These are phyloP conservation scores for Typhlichthys subterraneus DNA, from an alignment of 2,797 vertebrate species.

Conservation along the genomic window DNA sequence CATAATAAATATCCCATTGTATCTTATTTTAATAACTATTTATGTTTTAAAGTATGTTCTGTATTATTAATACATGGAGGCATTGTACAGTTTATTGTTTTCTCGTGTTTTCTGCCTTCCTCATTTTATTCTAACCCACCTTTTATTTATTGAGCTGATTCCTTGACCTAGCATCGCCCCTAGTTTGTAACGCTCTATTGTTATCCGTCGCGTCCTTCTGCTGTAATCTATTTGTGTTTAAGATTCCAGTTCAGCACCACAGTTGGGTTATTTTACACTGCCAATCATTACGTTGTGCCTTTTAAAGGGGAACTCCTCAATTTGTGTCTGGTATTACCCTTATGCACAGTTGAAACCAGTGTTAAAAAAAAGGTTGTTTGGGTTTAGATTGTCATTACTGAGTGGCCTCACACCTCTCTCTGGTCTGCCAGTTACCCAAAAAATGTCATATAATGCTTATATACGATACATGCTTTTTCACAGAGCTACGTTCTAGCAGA, in stretches of 20 bases:
- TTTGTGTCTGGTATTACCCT: no score
- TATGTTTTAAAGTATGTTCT: neutral
- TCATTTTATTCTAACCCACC: neutral
- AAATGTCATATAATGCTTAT: no score
- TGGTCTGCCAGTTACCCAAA: no score
- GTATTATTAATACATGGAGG: neutral
- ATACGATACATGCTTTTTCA: no score
- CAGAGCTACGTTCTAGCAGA: no score
- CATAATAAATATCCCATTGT: no score
- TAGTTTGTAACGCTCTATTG: neutral
- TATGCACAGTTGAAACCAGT: no score
- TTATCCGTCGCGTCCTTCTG: conserved; percentile 2
- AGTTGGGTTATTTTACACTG: neutral
- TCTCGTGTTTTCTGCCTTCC: neutral
- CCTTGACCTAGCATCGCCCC: neutral
- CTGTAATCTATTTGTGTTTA: conserved; percentile 3
- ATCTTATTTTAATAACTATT: no score
- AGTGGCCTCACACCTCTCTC: no score
- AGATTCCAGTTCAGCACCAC: neutral
- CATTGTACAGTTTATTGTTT: neutral
- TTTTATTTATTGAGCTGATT: neutral
- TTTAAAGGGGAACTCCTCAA: neutral
- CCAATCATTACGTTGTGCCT: neutral
- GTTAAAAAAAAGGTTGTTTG: no score
- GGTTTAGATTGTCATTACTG: no score